Conservation (phyloP, 2,113 vertebrate genomes). For the Phalacrocorax aristotelis region DNA sequence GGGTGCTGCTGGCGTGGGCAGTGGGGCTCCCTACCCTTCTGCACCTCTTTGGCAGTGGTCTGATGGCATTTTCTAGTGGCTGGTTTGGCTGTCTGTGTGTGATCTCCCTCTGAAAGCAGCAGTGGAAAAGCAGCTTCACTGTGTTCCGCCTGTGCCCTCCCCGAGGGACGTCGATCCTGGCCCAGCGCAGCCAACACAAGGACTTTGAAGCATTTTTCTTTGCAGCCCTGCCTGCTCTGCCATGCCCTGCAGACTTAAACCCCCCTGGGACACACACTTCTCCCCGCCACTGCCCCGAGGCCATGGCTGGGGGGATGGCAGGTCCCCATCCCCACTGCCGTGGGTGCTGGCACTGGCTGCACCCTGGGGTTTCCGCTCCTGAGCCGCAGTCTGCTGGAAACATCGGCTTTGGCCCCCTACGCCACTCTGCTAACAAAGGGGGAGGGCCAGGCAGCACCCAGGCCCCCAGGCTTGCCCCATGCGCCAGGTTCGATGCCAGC, state of each 20-base stretch:
- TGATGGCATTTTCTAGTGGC: background rate
- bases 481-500: fast-evolving
- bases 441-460: fast-evolving
- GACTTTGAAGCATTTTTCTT: background rate
- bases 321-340: too few relatives aligned
- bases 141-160: background rate
- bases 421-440: background rate
- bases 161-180: fast-evolving
- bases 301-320: background rate
- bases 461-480: background rate
- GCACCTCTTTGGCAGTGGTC: background rate
- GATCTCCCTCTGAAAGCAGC: background rate
- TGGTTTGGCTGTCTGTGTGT: fast-evolving
- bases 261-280: too few relatives aligned
- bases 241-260: background rate
- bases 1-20: background rate
- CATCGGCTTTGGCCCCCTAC: fast-evolving
- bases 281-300: fast-evolving
- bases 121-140: background rate
- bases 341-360: background rate
- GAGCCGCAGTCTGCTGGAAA: fast-evolving
- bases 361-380: background rate
- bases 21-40: background rate
- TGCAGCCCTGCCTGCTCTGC: background rate
- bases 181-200: background rate